phyloP scores from a whole-genome alignment of 2,797 vertebrate genomes.

The Octomys mimax region DNA sequence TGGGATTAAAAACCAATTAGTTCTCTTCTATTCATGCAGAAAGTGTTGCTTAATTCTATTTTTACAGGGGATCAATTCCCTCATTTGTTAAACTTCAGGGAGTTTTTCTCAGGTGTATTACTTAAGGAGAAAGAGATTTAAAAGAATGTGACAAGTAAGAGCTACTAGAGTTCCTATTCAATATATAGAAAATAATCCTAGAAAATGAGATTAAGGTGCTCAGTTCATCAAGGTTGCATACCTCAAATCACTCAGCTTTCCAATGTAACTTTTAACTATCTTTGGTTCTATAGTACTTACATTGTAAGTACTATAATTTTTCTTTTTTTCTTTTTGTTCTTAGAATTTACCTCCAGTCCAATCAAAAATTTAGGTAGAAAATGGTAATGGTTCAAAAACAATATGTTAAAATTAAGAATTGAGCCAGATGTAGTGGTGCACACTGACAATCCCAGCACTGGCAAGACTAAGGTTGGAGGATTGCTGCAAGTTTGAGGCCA shows the following conservation, averaged over 20 bases:
- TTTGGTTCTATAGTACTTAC: not conserved
- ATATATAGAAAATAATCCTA: not conserved
- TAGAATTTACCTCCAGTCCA: not conserved
- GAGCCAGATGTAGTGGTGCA: not conserved
- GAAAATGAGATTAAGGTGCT: not conserved
- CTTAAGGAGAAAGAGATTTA: not conserved
- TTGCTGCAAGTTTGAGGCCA: not conserved
- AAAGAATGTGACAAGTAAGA: not conserved
- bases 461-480: not conserved
- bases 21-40: slow-evolving; percentile 17
- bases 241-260: not conserved
- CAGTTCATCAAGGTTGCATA: not conserved
- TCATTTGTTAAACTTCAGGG: not conserved
- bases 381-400: not conserved
- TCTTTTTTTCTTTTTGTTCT: not conserved
- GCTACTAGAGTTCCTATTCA: not conserved
- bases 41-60: not conserved
- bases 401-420: not conserved
- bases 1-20: not conserved
- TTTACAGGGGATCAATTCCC: not conserved
- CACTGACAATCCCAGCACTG: not conserved
- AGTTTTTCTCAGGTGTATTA: not conserved
- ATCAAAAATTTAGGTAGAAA: not conserved
- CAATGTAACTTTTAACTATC: not conserved
- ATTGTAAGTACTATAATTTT: not conserved